Evolutionary conservation across 2,113 vertebrate genomes (phyloP).

Genomic region (Sialia sialis): DNA sequence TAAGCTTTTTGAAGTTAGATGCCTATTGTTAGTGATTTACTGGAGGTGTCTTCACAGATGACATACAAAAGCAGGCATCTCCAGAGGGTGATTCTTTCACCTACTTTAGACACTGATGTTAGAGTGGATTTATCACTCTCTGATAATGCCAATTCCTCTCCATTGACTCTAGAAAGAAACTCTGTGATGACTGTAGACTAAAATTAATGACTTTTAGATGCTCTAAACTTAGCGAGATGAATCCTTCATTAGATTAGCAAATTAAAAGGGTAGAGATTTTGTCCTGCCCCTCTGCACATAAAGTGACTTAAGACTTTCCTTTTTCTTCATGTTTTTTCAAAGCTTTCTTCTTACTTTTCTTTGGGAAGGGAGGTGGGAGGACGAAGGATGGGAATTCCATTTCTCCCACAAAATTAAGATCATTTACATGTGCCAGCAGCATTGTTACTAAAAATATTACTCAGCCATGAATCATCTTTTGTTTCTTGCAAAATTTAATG

Average conservation of each 20-base stretch:
- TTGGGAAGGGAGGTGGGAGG: fast-evolving
- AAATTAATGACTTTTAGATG: neutral
- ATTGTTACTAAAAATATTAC: neutral
- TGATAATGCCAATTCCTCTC: neutral
- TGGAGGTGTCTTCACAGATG: neutral
- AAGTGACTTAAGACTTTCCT: neutral
- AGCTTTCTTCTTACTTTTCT: neutral
- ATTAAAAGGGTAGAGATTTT: neutral
- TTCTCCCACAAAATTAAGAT: neutral
- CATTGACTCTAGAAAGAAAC: neutral
- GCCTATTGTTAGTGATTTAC: neutral
- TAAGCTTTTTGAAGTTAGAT: slow-evolving; percentile 19
- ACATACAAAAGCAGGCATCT: neutral
- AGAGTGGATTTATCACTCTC: neutral
- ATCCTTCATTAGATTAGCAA: neutral
- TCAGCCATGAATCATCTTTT: neutral
- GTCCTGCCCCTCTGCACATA: neutral
- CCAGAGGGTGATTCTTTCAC: neutral
- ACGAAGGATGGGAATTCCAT: neutral
- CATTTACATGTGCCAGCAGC: neutral
- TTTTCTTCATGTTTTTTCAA: neutral
- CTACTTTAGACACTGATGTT: neutral
- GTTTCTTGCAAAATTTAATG: neutral
- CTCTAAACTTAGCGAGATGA: neutral
- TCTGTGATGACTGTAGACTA: neutral